Evolutionary conservation across 37 sponge, comb jelly and placozoan genomes (phyloP).

Genomic region (Oscarella lobularis): DNA sequence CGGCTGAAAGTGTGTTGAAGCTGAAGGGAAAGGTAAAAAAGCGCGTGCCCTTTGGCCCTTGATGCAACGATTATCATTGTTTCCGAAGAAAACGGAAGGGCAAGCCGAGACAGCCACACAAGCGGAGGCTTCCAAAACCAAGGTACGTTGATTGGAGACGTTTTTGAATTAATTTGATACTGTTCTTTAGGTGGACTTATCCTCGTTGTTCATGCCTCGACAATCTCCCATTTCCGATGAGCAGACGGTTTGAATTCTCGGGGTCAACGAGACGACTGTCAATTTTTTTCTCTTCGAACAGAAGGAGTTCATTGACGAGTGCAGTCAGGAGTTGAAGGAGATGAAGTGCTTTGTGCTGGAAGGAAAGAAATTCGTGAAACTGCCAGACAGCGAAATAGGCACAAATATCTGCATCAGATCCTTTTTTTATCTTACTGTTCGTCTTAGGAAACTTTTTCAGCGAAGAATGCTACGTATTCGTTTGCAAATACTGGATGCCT

Average conservation of each 20-base stretch:
- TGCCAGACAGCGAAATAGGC: slow-evolving; percentile 72
- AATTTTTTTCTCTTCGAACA: not conserved
- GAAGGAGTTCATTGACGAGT: slow-evolving; percentile 26
- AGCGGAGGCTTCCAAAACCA: too few relatives aligned
- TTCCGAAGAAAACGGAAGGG: too few relatives aligned
- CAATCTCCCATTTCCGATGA: slow-evolving; percentile 51
- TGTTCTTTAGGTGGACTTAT: slow-evolving; percentile 70
- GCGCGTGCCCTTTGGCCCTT: too few relatives aligned
- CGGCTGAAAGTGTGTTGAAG: slow-evolving; percentile 21
- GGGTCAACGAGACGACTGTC: not conserved
- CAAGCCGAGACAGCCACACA: too few relatives aligned
- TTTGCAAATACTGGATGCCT: slow-evolving; percentile 59
- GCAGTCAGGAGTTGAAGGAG: slow-evolving; percentile 24
- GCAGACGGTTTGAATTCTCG: slow-evolving; percentile 43
- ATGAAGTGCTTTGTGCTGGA: slow-evolving; percentile 86
- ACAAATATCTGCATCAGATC: not conserved
- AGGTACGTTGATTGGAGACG: too few relatives aligned
- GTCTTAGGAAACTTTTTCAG: slow-evolving; percentile 74
- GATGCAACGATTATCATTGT: too few relatives aligned
- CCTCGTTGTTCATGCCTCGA: slow-evolving; percentile 59
- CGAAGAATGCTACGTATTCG: slow-evolving; percentile 84
- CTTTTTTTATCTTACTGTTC: not conserved
- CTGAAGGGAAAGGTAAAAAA: slow-evolving; percentile 17
- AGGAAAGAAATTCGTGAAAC: slow-evolving; percentile 63
- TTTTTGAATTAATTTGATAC: too few relatives aligned